Conservation (phyloP, 2,797 vertebrate genomes). For the Rachycentron canadum region DNA sequence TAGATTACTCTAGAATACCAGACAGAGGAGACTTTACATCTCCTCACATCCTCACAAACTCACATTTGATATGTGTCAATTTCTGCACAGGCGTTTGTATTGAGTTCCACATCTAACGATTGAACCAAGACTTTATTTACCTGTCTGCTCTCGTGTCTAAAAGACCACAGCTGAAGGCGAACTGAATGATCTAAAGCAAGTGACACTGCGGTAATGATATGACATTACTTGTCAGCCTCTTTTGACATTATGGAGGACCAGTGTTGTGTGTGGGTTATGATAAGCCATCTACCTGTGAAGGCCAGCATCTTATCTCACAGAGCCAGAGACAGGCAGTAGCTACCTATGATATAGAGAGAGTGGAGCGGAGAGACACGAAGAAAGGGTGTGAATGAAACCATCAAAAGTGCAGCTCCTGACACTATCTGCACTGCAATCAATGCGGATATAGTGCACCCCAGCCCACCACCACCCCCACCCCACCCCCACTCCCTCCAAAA, state of each 20-base stretch:
- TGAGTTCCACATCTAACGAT: not conserved
- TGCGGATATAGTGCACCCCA: conserved; percentile 56
- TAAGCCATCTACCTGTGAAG: conserved; percentile 60
- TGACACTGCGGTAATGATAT: conserved; percentile 47
- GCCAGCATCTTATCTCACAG: conserved; percentile 65
- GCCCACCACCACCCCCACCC: not conserved
- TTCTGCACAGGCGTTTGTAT: not conserved
- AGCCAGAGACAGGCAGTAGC: conserved; percentile 56
- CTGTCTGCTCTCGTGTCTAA: conserved; percentile 6
- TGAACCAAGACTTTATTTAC: conserved; percentile 1
- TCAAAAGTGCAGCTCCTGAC: conserved; percentile 47
- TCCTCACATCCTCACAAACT: not conserved
- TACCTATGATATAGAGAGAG: conserved; percentile 32
- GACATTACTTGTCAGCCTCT: conserved; percentile 50
- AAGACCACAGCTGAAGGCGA: conserved; percentile 13
- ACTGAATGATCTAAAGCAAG: conserved; percentile 17
- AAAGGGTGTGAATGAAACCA: conserved; percentile 50
- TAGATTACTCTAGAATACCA: conserved; percentile 2
- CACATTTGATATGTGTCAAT: not conserved
- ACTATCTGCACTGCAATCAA: conserved; percentile 66
- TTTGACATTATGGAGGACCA: conserved; percentile 29
- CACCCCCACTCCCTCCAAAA: not conserved
- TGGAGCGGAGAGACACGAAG: conserved; percentile 22
- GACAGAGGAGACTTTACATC: not conserved
- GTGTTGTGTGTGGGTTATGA: conserved; percentile 54